phyloP scores from a whole-genome alignment of 30 jellyfish, hydroid and myxozoan species.

The Cassiopea xamachana region DNA sequence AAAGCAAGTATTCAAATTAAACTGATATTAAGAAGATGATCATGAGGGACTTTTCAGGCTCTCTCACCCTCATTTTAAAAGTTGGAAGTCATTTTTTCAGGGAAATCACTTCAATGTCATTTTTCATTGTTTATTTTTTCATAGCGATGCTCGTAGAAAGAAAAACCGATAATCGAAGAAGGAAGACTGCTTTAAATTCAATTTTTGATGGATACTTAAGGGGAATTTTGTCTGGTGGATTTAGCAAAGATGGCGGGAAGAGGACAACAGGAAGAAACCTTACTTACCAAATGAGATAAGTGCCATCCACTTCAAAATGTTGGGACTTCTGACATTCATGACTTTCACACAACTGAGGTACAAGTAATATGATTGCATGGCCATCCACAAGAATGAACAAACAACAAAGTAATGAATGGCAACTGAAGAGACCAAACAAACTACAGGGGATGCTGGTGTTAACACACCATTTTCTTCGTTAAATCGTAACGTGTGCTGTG shows the following conservation, averaged over 20 bases:
- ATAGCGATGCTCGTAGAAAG: too few species aligned
- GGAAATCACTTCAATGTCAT: too few species aligned
- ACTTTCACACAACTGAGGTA: conserved; percentile 55
- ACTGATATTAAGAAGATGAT: too few species aligned
- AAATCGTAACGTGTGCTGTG: conserved; percentile 34
- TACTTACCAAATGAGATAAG: conserved; percentile 15
- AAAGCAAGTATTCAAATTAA: too few species aligned
- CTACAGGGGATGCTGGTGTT: conserved; percentile 8
- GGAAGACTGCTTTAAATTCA: too few species aligned
- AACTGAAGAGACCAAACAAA: conserved; percentile 39
- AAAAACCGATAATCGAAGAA: too few species aligned
- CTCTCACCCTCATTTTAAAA: too few species aligned
- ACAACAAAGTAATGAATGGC: conserved; percentile 31
- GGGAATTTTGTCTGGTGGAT: background rate
- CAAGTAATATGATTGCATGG: conserved; percentile 51
- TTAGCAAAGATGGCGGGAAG: background rate
- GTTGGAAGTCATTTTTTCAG: too few species aligned
- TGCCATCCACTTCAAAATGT: conserved; percentile 22
- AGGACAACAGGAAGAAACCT: background rate
- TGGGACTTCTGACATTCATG: background rate
- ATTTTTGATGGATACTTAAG: background rate
- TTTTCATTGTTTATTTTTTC: too few species aligned
- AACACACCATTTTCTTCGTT: background rate
- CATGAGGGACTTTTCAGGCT: too few species aligned
- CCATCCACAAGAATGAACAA: conserved; percentile 33